Conservation (phyloP, 2,888 invertebrate genomes). For the Heliconius charithonia region DNA sequence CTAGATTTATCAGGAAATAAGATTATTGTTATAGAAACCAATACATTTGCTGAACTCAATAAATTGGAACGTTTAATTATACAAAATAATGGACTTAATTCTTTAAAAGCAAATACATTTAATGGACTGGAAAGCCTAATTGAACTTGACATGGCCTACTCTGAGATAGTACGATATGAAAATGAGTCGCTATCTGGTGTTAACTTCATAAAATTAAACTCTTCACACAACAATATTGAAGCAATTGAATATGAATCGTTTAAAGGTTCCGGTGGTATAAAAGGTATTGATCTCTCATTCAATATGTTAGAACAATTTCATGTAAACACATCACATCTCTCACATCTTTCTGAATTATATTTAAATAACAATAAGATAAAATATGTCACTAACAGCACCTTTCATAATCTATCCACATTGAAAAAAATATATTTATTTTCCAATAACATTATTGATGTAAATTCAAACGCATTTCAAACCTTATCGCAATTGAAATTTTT, state of each 20-base stretch:
- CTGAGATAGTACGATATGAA: conserved; percentile 19
- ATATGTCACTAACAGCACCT: conserved; percentile 35
- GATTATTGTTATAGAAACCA: conserved; percentile 30
- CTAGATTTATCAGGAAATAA: conserved; percentile 38
- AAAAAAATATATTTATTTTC: conserved; percentile 32
- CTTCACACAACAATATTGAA: conserved; percentile 33
- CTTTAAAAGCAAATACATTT: conserved; percentile 30
- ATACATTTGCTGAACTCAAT: conserved; percentile 36
- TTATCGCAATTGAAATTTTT: conserved; percentile 27
- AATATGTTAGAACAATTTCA: conserved; percentile 34
- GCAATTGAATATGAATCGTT: conserved; percentile 39
- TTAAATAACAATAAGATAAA: conserved; percentile 38
- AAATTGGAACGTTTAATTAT: conserved; percentile 30
- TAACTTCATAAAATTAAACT: conserved; percentile 22
- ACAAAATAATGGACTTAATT: conserved; percentile 29
- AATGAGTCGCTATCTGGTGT: conserved; percentile 35
- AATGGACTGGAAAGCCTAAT: conserved; percentile 19
- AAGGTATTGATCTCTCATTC: conserved; percentile 37
- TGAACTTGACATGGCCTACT: conserved; percentile 27
- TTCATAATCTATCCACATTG: conserved; percentile 28
- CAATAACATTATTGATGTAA: conserved; percentile 35
- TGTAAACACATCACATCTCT: conserved; percentile 36
- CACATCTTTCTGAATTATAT: conserved; percentile 30
- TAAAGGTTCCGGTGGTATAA: conserved; percentile 29
- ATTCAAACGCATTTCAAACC: conserved; percentile 33